A percentile compares a stretch with the other conserved stretches of the same genome.
phyloP scores from a whole-genome alignment of 1,140 invertebrate genomes.

The Protaetia brevitarsis region DNA sequence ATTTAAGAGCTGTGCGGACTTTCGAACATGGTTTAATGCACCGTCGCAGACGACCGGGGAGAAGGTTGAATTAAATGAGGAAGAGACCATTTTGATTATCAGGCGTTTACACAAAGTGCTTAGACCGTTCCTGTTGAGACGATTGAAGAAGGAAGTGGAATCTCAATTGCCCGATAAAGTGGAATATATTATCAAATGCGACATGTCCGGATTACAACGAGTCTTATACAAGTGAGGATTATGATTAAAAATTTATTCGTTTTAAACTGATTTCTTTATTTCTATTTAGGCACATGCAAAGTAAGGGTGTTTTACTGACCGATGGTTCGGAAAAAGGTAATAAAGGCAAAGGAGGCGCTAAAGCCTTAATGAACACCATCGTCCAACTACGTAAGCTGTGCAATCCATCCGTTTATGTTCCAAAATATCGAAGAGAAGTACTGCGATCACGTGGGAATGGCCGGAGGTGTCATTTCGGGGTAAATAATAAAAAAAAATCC shows the following conservation, averaged over 20 bases:
- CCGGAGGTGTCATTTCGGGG: slow-evolving; percentile 68
- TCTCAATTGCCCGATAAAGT: slow-evolving; percentile 98
- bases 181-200: slow-evolving; percentile 98
- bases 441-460: slow-evolving; percentile 79
- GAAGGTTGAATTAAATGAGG: slow-evolving; percentile 97
- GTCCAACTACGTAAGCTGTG: slow-evolving; percentile 97
- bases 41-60: slow-evolving; percentile 98
- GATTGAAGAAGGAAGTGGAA: slow-evolving; percentile 98
- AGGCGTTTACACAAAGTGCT: slow-evolving; percentile 98
- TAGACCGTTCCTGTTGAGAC: slow-evolving; percentile 90
- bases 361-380: slow-evolving; percentile 99
- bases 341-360: slow-evolving; percentile 92
- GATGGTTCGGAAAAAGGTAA: slow-evolving; percentile 95
- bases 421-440: slow-evolving; percentile 97
- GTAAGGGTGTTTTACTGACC: slow-evolving; percentile 89
- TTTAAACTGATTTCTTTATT: slow-evolving; percentile 26
- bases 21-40: slow-evolving; percentile 99
- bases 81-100: slow-evolving; percentile 99
- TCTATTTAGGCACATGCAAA: slow-evolving; percentile 83
- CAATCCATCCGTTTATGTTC: slow-evolving; percentile 99
- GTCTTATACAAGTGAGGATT: slow-evolving; percentile 74
- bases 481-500: too few species aligned
- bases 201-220: slow-evolving; percentile 95
- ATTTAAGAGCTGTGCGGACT: slow-evolving; percentile 96
- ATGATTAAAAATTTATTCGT: not conserved